A percentile compares a stretch with the other conserved stretches of the same genome.
These are phyloP conservation scores for Torymus tubicola DNA, from an alignment of 2,888 invertebrate genomes.

Conservation along the genomic window DNA sequence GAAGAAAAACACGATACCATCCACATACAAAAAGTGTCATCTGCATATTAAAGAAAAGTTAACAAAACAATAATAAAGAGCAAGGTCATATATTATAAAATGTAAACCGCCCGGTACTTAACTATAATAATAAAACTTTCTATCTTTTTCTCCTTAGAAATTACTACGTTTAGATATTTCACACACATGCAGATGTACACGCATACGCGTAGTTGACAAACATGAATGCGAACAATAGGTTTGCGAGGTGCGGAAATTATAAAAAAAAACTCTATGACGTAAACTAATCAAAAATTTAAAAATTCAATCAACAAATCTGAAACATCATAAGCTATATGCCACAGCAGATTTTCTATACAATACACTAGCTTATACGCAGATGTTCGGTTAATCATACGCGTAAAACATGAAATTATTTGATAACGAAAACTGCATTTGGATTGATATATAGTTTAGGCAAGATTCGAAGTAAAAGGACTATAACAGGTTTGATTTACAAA, in stretches of 20 bases:
- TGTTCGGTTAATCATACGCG: too few species aligned
- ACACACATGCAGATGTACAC: slow-evolving; percentile 29
- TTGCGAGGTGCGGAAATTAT: slow-evolving; percentile 19
- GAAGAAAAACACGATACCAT: slow-evolving; percentile 31
- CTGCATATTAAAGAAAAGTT: slow-evolving; percentile 6
- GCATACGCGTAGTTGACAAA: slow-evolving; percentile 12
- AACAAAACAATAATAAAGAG: slow-evolving; percentile 5
- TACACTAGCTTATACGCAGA: slow-evolving; percentile 7
- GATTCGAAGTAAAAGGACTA: too few species aligned
- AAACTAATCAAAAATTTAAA: slow-evolving; percentile 42
- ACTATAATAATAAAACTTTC: slow-evolving; percentile 47
- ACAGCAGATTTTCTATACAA: slow-evolving; percentile 42
- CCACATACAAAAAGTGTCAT: slow-evolving; percentile 40
- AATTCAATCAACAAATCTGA: slow-evolving; percentile 40
- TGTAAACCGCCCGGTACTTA: slow-evolving; percentile 43
- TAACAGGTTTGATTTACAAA: too few species aligned
- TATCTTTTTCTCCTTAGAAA: slow-evolving; percentile 51
- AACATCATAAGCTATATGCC: slow-evolving; percentile 11
- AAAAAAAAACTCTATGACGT: slow-evolving; percentile 22
- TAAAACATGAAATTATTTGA: too few species aligned
- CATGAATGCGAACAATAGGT: slow-evolving; percentile 7
- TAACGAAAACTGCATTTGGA: too few species aligned
- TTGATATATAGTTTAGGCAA: too few species aligned
- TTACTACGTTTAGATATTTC: slow-evolving; percentile 47
- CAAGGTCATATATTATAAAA: slow-evolving; percentile 30